Percentiles rank a stretch among this genome's conserved stretches.
phyloP scores from a whole-genome alignment of 2,113 vertebrate genomes.

The Ceuthmochares aereus region DNA sequence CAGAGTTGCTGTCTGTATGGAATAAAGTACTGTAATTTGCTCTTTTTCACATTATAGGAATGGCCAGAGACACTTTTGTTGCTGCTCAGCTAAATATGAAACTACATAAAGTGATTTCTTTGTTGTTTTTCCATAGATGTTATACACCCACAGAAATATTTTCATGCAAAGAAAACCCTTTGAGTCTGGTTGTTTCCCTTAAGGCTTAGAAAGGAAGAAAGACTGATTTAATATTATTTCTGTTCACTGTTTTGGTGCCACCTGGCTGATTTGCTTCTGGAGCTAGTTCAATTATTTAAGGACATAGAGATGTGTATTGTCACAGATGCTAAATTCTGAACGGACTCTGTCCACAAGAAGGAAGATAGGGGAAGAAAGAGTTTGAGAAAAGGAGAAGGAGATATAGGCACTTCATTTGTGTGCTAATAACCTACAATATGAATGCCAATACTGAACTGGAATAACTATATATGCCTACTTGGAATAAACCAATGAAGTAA shows the following conservation, averaged over 20 bases:
- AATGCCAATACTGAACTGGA: background rate
- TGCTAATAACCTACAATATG: background rate
- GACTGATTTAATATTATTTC: background rate
- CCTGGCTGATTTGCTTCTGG: background rate
- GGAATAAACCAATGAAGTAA: background rate
- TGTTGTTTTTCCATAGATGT: background rate
- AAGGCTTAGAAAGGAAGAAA: background rate
- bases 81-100: background rate
- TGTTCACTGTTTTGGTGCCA: background rate
- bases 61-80: background rate
- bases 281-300: background rate
- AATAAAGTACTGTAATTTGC: background rate
- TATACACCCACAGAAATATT: background rate
- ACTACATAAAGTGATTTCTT: background rate
- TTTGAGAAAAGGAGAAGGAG: background rate
- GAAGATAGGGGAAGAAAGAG: background rate
- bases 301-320: background rate
- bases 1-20: background rate
- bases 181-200: background rate
- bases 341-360: background rate
- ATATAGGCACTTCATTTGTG: background rate
- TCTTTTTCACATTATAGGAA: background rate
- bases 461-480: background rate
- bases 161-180: background rate
- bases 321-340: background rate